A percentile compares a stretch with the other conserved stretches of the same genome.
Conservation (phyloP, 1,140 invertebrate species). For the Reticulitermes speratus region DNA sequence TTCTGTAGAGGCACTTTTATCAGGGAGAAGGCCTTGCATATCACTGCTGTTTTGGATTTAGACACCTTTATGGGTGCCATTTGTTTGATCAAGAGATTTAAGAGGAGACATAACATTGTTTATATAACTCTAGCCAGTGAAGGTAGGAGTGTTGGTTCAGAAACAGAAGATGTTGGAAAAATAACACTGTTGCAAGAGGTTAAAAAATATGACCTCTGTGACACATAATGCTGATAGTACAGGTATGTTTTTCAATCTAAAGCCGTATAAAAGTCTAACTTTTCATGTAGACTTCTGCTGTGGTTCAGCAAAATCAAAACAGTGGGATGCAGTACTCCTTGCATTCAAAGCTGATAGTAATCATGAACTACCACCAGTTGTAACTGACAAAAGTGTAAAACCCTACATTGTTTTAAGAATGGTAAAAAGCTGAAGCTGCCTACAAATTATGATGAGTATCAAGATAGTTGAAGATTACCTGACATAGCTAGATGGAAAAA, state of each 20-base stretch:
- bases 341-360: background rate
- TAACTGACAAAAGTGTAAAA: background rate
- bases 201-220: background rate
- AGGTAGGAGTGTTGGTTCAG: background rate
- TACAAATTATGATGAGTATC: too few relatives aligned
- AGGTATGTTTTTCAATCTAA: too few relatives aligned
- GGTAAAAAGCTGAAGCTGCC: background rate
- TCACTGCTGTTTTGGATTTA: background rate
- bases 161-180: background rate
- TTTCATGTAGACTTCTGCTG: background rate
- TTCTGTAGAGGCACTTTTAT: background rate
- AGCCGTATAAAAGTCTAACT: too few relatives aligned
- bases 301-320: background rate
- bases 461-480: too few relatives aligned
- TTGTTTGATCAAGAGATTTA: background rate
- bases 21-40: background rate
- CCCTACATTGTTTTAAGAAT: background rate
- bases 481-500: background rate
- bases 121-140: background rate
- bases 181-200: background rate
- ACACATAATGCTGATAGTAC: too few relatives aligned
- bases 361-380: background rate
- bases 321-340: background rate
- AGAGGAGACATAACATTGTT: background rate
- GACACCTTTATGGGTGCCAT: background rate